Conservation (phyloP, 2,113 vertebrate species). For the Chaetura pelagica region DNA sequence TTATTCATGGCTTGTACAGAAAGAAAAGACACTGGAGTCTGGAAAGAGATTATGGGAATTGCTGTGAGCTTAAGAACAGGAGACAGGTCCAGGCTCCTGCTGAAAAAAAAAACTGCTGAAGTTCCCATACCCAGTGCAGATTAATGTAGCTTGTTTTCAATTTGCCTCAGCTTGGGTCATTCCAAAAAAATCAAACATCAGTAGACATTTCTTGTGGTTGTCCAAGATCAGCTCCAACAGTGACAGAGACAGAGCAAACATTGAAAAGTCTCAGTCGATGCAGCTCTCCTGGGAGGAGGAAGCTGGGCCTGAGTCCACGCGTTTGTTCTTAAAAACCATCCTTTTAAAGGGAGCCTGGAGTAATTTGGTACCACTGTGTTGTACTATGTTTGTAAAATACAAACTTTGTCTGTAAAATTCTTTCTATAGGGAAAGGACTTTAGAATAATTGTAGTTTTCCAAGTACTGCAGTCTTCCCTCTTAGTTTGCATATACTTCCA, state of each 20-base stretch:
- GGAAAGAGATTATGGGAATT: not conserved
- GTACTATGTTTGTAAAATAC: fast-evolving
- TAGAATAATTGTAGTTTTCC: not conserved
- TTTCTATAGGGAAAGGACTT: not conserved
- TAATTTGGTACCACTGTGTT: not conserved
- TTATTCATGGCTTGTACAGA: not conserved
- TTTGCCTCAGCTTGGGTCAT: not conserved
- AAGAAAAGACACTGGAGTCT: not conserved
- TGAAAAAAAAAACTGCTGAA: not conserved
- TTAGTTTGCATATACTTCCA: conserved; percentile 1
- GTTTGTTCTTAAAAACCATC: fast-evolving
- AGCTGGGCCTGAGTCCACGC: too few relatives aligned
- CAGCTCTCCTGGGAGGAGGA: not conserved
- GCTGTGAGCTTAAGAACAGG: not conserved
- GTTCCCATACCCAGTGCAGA: fast-evolving
- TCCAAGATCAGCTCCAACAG: fast-evolving
- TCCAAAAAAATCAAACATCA: not conserved
- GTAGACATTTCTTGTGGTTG: not conserved
- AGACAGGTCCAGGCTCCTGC: not conserved
- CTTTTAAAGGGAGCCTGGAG: not conserved
- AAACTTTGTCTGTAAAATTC: not conserved
- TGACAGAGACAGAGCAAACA: fast-evolving
- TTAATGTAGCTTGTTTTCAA: fast-evolving
- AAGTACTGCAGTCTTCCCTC: not conserved
- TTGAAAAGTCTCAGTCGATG: fast-evolving